A percentile compares a stretch with the other conserved stretches of the same genome.
phyloP scores from a whole-genome alignment of 2,888 invertebrate species.

The Cephus pygmeus region DNA sequence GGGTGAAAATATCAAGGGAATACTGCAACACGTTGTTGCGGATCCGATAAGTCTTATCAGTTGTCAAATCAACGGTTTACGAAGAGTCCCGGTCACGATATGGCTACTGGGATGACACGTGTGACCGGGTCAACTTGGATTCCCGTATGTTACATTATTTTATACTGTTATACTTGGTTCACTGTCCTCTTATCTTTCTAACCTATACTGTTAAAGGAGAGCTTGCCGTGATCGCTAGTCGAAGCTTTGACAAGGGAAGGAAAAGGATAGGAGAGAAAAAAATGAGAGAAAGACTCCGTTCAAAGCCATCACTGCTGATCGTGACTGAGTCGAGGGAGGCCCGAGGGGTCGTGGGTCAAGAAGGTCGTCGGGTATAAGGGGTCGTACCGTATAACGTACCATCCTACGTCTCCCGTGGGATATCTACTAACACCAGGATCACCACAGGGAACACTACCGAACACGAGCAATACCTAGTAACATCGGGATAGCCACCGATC shows the following conservation, averaged over 20 bases:
- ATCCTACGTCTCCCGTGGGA: constrained; percentile 49
- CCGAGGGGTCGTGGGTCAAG: constrained; percentile 35
- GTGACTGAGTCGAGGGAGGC: constrained; percentile 14
- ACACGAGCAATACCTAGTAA: background rate
- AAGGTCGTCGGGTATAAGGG: constrained; percentile 40
- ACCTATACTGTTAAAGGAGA: background rate
- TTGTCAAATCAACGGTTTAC: background rate
- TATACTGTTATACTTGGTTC: background rate
- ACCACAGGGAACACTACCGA: background rate
- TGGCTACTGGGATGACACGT: background rate
- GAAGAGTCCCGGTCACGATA: background rate
- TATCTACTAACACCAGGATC: constrained; percentile 25
- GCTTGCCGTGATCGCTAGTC: background rate
- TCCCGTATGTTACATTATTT: background rate
- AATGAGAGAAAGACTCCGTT: constrained; percentile 7
- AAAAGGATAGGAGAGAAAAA: background rate
- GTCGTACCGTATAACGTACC: constrained; percentile 52
- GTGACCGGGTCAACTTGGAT: background rate
- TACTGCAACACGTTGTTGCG: background rate
- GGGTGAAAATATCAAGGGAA: background rate
- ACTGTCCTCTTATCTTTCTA: background rate
- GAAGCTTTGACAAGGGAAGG: background rate
- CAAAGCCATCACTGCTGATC: constrained; percentile 10
- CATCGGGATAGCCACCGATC: constrained; percentile 1
- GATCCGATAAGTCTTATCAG: background rate